phyloP scores from a whole-genome alignment of 2,113 vertebrate species.

The Anser brachyrhynchus region DNA sequence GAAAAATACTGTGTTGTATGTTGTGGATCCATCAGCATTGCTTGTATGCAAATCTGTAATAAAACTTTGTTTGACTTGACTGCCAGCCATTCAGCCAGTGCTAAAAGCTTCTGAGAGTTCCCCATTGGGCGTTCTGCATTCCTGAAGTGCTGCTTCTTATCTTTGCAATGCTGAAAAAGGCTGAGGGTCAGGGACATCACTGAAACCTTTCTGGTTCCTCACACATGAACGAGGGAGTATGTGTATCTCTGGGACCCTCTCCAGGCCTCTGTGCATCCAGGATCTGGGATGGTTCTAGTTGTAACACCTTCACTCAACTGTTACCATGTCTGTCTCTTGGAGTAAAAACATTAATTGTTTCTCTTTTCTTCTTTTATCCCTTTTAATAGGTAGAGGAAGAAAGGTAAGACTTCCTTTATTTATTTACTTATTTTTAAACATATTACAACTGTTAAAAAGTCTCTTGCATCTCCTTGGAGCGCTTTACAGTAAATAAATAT shows the following conservation, averaged over 20 bases:
- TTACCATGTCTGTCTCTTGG: neutral
- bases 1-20: neutral
- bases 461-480: neutral
- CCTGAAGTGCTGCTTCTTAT: neutral
- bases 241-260: neutral
- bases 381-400: conserved; percentile 77
- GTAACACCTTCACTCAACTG: neutral
- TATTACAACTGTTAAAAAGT: neutral
- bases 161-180: neutral
- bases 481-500: neutral
- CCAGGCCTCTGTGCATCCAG: neutral
- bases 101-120: neutral
- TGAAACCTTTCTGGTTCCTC: neutral
- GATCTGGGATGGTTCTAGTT: neutral
- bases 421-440: neutral
- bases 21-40: neutral
- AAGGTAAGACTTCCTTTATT: conserved; percentile 74
- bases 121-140: neutral
- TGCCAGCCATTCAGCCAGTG: neutral
- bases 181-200: neutral
- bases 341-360: conserved; percentile 28
- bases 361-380: conserved; percentile 34
- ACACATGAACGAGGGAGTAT: neutral
- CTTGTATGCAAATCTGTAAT: neutral
- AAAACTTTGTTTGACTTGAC: neutral